Evolutionary conservation across 2,113 vertebrate species (phyloP).

Genomic region (Genyomyrus donnyi): DNA sequence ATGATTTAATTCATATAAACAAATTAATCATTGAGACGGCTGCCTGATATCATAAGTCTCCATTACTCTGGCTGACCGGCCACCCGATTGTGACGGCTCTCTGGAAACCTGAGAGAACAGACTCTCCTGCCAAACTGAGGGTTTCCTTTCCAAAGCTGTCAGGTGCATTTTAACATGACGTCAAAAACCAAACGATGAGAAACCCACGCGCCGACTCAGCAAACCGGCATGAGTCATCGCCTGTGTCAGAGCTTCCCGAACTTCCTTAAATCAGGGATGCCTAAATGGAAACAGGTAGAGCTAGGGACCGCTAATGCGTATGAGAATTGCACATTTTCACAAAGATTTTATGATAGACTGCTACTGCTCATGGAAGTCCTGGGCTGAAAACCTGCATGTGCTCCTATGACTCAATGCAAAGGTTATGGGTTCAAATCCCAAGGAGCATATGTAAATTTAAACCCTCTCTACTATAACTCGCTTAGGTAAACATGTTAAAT

Average conservation of each 20-base stretch:
- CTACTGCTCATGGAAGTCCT: not conserved
- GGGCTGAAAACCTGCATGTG: not conserved
- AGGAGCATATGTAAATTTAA: not conserved
- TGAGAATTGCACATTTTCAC: not conserved
- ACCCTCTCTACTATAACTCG: not conserved
- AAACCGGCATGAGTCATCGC: not conserved
- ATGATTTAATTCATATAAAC: not conserved
- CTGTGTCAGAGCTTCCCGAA: not conserved
- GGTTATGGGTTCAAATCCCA: not conserved
- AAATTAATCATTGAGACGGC: not conserved
- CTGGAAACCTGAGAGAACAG: not conserved
- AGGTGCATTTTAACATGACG: not conserved
- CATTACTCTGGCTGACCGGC: not conserved
- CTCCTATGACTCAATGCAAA: not conserved
- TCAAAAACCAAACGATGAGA: not conserved
- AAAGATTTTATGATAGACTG: not conserved
- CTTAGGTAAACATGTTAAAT: not conserved
- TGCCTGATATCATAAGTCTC: not conserved
- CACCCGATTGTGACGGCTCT: not conserved
- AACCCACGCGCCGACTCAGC: not conserved
- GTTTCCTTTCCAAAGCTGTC: not conserved
- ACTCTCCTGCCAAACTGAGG: not conserved
- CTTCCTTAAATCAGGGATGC: not conserved
- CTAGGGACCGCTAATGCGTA: not conserved
- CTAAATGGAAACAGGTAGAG: not conserved